phyloP scores from a whole-genome alignment of 2,113 vertebrate species.

The Aegithalos caudatus region DNA sequence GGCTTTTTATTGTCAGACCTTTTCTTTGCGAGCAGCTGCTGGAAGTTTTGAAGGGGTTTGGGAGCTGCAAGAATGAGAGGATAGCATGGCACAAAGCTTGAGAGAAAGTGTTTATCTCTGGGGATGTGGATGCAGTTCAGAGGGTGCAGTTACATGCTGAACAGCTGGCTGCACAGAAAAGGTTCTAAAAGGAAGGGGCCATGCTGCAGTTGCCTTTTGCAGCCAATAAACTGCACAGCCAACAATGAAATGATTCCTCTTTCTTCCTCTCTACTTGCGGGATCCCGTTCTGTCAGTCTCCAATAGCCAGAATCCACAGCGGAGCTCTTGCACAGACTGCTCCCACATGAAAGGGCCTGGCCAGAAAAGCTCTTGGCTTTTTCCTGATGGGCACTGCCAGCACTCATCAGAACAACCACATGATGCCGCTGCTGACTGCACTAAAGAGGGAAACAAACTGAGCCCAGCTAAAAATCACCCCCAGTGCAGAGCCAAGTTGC shows the following conservation, averaged over 20 bases:
- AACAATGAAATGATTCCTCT: neutral
- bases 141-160: neutral
- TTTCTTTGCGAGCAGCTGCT: neutral
- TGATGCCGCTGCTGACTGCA: neutral
- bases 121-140: neutral
- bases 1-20: neutral
- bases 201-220: neutral
- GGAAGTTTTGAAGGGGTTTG: neutral
- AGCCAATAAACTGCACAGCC: neutral
- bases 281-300: neutral
- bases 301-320: neutral
- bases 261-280: rapidly evolving
- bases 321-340: neutral
- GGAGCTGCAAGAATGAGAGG: neutral
- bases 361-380: neutral
- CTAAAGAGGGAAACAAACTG: neutral
- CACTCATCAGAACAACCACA: neutral
- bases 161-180: neutral
- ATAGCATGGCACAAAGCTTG: too few relatives aligned
- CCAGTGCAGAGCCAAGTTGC: neutral
- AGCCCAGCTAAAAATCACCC: neutral
- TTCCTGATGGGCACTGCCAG: neutral
- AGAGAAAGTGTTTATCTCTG: neutral
- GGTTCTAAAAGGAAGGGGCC: neutral
- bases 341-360: neutral